These are phyloP conservation scores for Acanthopagrus latus DNA, from an alignment of 2,797 vertebrate species.

Conservation along the genomic window DNA sequence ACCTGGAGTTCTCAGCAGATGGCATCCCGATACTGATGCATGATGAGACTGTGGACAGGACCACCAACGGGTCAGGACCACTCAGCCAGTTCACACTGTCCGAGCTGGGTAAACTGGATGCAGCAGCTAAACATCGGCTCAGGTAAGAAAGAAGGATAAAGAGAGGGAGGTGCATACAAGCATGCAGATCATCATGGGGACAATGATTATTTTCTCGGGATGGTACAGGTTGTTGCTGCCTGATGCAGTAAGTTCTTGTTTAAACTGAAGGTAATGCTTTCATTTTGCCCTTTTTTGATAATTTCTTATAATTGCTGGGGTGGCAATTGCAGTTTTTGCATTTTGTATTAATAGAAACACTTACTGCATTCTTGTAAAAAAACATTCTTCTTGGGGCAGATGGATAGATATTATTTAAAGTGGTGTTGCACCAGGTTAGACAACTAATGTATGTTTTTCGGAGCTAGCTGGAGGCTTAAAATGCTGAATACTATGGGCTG, in stretches of 20 bases:
- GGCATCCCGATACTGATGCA: slow-evolving; percentile 95
- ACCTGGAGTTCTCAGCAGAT: slow-evolving; percentile 94
- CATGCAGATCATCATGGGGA: background rate
- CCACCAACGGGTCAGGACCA: slow-evolving; percentile 91
- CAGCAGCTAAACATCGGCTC: slow-evolving; percentile 92
- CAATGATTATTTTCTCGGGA: background rate
- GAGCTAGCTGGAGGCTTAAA: background rate
- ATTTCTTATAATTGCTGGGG: background rate
- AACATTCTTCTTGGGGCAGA: background rate
- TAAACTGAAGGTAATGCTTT: too few relatives aligned
- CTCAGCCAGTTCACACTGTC: slow-evolving; percentile 88
- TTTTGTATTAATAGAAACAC: background rate
- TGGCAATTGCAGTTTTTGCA: background rate
- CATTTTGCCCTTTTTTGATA: background rate
- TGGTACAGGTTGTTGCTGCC: background rate
- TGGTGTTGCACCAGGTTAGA: background rate
- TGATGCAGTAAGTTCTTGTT: background rate
- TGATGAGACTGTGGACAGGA: slow-evolving; percentile 93
- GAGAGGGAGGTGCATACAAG: background rate
- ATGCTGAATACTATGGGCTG: background rate
- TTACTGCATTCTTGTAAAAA: background rate
- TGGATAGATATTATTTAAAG: too few relatives aligned
- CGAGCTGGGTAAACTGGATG: slow-evolving; percentile 89
- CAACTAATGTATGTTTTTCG: background rate
- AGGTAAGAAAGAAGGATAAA: slow-evolving; percentile 77